These are phyloP conservation scores for Hesperophylax magnus DNA, from an alignment of 1,140 invertebrate species.

Conservation along the genomic window DNA sequence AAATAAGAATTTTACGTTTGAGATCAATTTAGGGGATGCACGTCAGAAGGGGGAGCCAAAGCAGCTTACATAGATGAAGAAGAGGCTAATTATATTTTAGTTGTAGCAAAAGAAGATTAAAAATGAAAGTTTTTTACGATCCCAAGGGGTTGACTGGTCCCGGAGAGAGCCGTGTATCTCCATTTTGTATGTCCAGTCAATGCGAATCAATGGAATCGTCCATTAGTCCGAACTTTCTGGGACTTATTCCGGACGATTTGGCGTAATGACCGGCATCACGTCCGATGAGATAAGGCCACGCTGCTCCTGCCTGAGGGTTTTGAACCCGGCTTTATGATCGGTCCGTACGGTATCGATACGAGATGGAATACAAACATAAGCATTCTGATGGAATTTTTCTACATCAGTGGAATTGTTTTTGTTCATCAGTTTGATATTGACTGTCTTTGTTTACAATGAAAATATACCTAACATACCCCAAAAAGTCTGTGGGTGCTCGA, in stretches of 20 bases:
- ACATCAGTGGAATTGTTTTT: constrained; percentile 1
- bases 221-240: constrained; percentile 48
- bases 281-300: constrained; percentile 40
- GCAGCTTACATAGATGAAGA: too few species aligned
- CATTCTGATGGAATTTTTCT: constrained; percentile 3
- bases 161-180: background rate
- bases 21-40: too few species aligned
- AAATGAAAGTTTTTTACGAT: background rate
- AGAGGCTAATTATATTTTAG: too few species aligned
- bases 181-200: constrained; percentile 32
- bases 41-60: too few species aligned
- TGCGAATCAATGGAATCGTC: constrained; percentile 55
- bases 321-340: constrained; percentile 21
- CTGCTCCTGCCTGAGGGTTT: background rate
- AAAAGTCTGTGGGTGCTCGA: too few species aligned
- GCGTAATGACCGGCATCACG: constrained; percentile 47
- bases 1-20: too few species aligned
- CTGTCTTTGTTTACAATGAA: background rate
- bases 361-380: background rate
- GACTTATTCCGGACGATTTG: constrained; percentile 56
- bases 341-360: constrained; percentile 14
- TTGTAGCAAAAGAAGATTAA: background rate
- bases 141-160: constrained; percentile 1
- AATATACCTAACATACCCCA: too few species aligned
- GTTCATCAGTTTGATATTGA: background rate